Evolutionary conservation across 2,888 invertebrate species (phyloP).

Genomic region (Tuta absoluta): DNA sequence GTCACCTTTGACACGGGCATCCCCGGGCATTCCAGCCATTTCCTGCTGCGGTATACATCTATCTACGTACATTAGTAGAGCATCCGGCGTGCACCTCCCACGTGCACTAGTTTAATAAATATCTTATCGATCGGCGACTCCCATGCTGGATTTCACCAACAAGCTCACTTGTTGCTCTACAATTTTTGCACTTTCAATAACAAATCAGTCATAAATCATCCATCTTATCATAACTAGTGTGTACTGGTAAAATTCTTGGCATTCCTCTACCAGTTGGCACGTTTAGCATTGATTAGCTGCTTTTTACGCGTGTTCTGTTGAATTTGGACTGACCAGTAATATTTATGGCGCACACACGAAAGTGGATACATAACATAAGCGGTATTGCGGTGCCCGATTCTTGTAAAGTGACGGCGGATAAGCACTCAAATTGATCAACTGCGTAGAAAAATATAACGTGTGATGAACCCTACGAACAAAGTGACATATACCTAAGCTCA

Average conservation of each 20-base stretch:
- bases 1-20: not conserved
- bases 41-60: conserved; percentile 5
- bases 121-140: not conserved
- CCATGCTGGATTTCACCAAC: not conserved
- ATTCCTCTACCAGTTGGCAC: conserved; percentile 9
- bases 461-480: not conserved
- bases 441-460: conserved; percentile 13
- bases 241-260: not conserved
- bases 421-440: conserved; percentile 11
- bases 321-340: not conserved
- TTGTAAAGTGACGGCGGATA: conserved; percentile 6
- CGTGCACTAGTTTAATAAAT: not conserved
- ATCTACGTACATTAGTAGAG: not conserved
- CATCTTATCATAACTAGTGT: too few species aligned
- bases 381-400: not conserved
- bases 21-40: conserved; percentile 2
- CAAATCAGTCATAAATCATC: not conserved
- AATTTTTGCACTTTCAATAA: conserved; percentile 1
- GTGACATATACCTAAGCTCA: too few species aligned
- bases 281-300: conserved; percentile 11
- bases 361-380: conserved; percentile 3
- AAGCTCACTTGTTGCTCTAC: not conserved
- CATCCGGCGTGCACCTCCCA: not conserved
- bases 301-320: conserved; percentile 9
- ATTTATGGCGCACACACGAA: not conserved